Evolutionary conservation across 1,140 invertebrate genomes (phyloP).

Genomic region (Hypsibius dujardini): DNA sequence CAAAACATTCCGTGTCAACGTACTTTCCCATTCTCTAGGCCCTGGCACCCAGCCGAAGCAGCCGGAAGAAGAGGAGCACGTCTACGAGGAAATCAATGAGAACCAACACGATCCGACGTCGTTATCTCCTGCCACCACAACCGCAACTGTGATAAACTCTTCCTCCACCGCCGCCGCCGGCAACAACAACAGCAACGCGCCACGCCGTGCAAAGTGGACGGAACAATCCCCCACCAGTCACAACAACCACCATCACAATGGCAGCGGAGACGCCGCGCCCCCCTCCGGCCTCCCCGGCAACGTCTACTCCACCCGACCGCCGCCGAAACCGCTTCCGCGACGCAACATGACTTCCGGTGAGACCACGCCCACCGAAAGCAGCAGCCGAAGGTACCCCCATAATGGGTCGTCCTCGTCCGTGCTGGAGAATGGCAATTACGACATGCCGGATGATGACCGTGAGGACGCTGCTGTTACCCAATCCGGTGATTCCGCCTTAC

Average conservation of each 20-base stretch:
- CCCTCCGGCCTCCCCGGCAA: background rate
- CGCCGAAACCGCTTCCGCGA: constrained; percentile 7
- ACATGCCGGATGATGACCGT: too few species aligned
- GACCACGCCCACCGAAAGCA: background rate
- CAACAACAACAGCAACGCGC: background rate
- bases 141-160: background rate
- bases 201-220: background rate
- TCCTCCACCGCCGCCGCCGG: background rate
- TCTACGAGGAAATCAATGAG: constrained; percentile 15
- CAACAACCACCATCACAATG: background rate
- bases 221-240: background rate
- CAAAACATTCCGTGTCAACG: too few species aligned
- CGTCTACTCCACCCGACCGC: background rate
- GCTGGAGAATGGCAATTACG: too few species aligned
- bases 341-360: background rate
- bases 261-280: background rate
- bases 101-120: background rate
- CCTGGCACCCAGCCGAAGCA: too few species aligned
- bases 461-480: background rate
- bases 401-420: too few species aligned
- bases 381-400: too few species aligned
- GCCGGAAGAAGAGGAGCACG: background rate
- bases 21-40: too few species aligned
- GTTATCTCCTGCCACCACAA: background rate
- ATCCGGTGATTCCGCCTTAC: background rate